phyloP scores from a whole-genome alignment of 1,140 invertebrate species.

The Steinernema khuongi region DNA sequence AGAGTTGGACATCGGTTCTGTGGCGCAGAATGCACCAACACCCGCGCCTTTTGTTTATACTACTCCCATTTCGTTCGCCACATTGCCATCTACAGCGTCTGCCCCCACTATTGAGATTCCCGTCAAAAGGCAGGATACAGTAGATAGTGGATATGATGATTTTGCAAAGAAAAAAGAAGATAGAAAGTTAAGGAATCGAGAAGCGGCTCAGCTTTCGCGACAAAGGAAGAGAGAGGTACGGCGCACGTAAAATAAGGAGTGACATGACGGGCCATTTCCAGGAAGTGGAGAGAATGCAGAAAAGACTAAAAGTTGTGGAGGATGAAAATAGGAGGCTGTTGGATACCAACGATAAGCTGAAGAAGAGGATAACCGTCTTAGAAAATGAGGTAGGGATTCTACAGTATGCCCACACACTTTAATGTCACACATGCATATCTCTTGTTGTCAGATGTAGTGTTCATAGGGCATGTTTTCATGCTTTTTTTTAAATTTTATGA shows the following conservation, averaged over 20 bases:
- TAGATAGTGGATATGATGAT: conserved; percentile 24
- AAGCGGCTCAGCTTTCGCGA: conserved; percentile 24
- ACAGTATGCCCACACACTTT: neutral
- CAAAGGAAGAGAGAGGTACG: conserved; percentile 27
- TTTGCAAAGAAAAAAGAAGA: conserved; percentile 35
- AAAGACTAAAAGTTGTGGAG: neutral
- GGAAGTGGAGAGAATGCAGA: conserved; percentile 24
- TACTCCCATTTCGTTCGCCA: neutral
- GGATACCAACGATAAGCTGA: conserved; percentile 19
- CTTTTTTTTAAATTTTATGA: neutral
- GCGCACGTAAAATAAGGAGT: neutral
- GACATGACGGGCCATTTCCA: neutral
- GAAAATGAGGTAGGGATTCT: conserved; percentile 21
- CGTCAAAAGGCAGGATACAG: neutral
- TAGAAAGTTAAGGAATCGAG: conserved; percentile 28
- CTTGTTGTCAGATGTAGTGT: neutral
- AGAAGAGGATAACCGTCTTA: conserved; percentile 18
- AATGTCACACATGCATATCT: neutral
- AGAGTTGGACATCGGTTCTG: neutral
- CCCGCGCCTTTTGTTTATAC: neutral
- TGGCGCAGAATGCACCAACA: neutral
- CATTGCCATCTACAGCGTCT: neutral
- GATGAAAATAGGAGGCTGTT: neutral
- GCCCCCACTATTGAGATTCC: neutral
- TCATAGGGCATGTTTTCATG: neutral